phyloP scores from a whole-genome alignment of 2,797 vertebrate genomes.

The Crocidura indochinensis region DNA sequence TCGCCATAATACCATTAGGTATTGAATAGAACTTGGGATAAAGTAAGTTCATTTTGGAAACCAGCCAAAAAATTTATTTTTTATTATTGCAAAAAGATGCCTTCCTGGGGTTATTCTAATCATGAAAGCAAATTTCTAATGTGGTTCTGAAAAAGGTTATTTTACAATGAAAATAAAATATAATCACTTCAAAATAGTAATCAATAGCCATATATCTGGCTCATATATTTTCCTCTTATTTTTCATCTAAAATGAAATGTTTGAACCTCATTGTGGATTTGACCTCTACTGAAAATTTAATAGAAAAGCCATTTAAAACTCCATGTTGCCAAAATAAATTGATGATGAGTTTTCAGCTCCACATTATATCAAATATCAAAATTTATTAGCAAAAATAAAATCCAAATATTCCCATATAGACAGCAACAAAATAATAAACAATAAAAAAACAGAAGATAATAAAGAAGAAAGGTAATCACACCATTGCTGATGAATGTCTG shows the following conservation, averaged over 20 bases:
- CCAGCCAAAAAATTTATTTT: constrained; percentile 64
- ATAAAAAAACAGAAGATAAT: constrained; percentile 68
- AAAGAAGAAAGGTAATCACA: constrained; percentile 70
- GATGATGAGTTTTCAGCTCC: constrained; percentile 74
- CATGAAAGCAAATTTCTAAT: constrained; percentile 10
- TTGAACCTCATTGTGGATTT: constrained; percentile 36
- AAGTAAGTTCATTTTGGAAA: constrained; percentile 71
- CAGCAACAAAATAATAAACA: constrained; percentile 25
- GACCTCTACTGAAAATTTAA: constrained; percentile 73
- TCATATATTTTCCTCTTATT: constrained; percentile 71
- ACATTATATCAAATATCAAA: constrained; percentile 72
- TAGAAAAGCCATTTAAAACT: constrained; percentile 74
- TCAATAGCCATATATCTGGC: constrained; percentile 79
- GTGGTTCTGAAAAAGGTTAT: constrained; percentile 39
- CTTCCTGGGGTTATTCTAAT: not conserved
- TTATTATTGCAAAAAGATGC: constrained; percentile 40
- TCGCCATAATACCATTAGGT: constrained; percentile 74
- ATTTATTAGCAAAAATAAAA: constrained; percentile 68
- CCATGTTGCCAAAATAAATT: constrained; percentile 78
- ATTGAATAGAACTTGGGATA: constrained; percentile 78
- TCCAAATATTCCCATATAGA: too few relatives aligned
- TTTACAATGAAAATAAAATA: constrained; percentile 66
- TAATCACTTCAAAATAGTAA: constrained; percentile 81
- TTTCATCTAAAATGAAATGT: constrained; percentile 58
- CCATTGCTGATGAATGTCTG: not conserved